These are phyloP conservation scores for Arrhamphus sclerolepis DNA, from an alignment of 2,797 vertebrate genomes.

Conservation along the genomic window DNA sequence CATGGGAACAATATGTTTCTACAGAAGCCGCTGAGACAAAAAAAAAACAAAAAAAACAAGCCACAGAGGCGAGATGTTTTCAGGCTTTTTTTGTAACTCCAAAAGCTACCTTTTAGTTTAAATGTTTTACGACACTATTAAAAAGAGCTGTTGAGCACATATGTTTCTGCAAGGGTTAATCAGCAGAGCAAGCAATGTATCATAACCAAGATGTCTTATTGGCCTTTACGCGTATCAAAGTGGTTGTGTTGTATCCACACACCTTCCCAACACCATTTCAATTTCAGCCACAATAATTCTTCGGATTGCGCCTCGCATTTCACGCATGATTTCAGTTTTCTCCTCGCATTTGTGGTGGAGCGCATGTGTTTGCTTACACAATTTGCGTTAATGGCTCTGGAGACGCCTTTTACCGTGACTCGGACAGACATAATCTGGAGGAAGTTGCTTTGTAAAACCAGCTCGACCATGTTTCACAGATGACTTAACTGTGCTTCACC, in stretches of 20 bases:
- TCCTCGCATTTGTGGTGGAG: constrained; percentile 55
- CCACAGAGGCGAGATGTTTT: constrained; percentile 29
- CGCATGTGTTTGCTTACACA: constrained; percentile 56
- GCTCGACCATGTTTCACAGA: constrained; percentile 54
- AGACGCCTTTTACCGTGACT: constrained; percentile 57
- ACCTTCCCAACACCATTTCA: constrained; percentile 34
- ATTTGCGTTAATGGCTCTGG: constrained; percentile 54
- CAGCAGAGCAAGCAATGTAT: constrained; percentile 35
- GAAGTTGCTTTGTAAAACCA: constrained; percentile 47
- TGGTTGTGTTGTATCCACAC: constrained; percentile 26
- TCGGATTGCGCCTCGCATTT: constrained; percentile 59
- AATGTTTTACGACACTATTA: constrained; percentile 32
- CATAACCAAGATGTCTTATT: constrained; percentile 56
- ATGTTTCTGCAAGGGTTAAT: constrained; percentile 28
- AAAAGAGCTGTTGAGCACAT: constrained; percentile 41
- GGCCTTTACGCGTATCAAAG: constrained; percentile 42
- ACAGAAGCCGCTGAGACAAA: constrained; percentile 11
- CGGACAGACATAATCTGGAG: constrained; percentile 36
- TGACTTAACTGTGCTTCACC: constrained; percentile 31
- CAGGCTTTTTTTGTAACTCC: constrained; percentile 5
- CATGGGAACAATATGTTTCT: constrained; percentile 23
- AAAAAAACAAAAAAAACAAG: constrained; percentile 12
- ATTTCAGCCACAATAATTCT: constrained; percentile 61
- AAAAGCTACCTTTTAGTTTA: neutral
- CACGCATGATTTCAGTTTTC: constrained; percentile 69